These are phyloP conservation scores for Rostratula benghalensis DNA, from an alignment of 2,113 vertebrate species.

Conservation along the genomic window DNA sequence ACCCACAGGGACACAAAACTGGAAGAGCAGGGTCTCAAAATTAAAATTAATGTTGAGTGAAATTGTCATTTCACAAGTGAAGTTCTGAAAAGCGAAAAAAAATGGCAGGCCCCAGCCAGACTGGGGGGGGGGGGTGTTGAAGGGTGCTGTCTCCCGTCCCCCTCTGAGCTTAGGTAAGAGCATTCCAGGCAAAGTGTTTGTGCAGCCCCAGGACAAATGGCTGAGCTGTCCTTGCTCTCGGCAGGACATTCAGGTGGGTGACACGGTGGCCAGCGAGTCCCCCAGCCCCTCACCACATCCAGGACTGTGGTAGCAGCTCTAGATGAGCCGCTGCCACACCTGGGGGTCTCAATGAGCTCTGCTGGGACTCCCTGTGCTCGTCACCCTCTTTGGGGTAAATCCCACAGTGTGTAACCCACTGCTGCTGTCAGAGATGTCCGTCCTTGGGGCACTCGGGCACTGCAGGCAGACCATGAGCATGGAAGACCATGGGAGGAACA, in stretches of 20 bases:
- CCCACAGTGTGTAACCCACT: fast-evolving
- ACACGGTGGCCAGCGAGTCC: neutral
- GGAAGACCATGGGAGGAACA: neutral
- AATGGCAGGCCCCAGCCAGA: neutral
- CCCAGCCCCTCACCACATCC: no score
- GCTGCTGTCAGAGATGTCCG: neutral
- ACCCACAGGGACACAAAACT: neutral
- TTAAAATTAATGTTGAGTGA: neutral
- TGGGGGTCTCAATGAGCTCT: neutral
- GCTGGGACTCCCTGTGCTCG: neutral
- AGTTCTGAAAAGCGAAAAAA: neutral
- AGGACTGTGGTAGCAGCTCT: fast-evolving
- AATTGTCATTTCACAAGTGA: neutral
- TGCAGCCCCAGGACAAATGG: neutral
- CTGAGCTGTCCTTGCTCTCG: neutral
- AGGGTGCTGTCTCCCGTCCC: fast-evolving
- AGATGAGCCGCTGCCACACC: neutral
- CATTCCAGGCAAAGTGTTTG: neutral
- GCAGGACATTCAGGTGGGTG: neutral
- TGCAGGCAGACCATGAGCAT: neutral
- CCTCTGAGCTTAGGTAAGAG: neutral
- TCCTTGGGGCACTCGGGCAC: neutral
- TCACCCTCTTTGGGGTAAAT: neutral
- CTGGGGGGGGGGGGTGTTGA: neutral
- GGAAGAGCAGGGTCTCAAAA: neutral